Percentiles rank a stretch among this genome's conserved stretches.
These are phyloP conservation scores for Origma solitaria DNA, from an alignment of 2,113 vertebrate genomes.

Conservation along the genomic window DNA sequence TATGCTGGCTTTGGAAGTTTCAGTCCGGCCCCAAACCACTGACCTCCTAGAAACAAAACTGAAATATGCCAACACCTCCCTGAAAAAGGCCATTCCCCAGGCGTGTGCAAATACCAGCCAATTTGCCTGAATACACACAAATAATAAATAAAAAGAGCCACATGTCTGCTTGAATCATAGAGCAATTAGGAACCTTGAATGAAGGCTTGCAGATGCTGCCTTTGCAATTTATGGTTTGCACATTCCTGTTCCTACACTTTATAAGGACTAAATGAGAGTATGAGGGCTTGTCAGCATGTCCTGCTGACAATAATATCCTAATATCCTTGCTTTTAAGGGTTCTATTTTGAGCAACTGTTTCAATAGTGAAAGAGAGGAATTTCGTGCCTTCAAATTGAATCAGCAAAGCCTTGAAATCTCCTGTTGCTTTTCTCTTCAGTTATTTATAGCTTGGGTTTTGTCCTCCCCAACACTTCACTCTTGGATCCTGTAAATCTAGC, in stretches of 20 bases:
- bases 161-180: background rate
- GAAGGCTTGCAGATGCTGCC: constrained; percentile 11
- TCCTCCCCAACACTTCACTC: background rate
- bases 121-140: background rate
- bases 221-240: background rate
- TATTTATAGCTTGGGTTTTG: background rate
- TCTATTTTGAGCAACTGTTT: background rate
- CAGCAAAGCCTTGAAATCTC: background rate
- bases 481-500: background rate
- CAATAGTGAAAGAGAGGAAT: background rate
- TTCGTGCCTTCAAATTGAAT: background rate
- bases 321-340: background rate
- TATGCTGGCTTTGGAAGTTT: constrained; percentile 4
- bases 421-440: background rate
- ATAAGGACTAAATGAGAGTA: background rate
- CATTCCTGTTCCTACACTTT: background rate
- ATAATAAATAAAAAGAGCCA: background rate
- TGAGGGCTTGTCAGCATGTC: background rate
- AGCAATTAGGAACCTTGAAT: background rate
- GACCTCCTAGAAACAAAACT: background rate
- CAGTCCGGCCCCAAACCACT: background rate
- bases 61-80: background rate
- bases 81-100: background rate
- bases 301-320: background rate
- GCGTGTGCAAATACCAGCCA: background rate